Evolutionary conservation across 2,888 invertebrate genomes (phyloP).

Genomic region (Cepaea hortensis): DNA sequence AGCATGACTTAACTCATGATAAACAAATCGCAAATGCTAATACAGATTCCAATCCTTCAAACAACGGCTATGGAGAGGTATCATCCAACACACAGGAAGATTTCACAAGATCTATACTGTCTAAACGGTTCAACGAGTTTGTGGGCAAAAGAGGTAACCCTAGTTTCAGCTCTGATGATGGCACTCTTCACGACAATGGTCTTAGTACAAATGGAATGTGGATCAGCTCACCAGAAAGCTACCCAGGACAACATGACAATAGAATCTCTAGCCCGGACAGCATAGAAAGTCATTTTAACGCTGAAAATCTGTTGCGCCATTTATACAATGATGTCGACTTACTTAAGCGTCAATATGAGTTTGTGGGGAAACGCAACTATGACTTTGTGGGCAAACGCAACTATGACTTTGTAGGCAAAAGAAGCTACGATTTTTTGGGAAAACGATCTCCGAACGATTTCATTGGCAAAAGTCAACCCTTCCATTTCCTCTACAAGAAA

Average conservation of each 20-base stretch:
- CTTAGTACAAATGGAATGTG: not conserved
- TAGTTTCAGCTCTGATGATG: not conserved
- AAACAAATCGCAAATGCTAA: not conserved
- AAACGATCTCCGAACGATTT: slow-evolving; percentile 15
- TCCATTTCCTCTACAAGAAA: slow-evolving; percentile 2
- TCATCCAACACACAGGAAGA: not conserved
- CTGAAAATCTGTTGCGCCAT: not conserved
- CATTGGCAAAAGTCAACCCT: slow-evolving; percentile 6
- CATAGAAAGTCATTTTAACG: not conserved
- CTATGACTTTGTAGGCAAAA: slow-evolving; percentile 29
- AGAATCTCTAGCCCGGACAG: not conserved
- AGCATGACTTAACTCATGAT: not conserved
- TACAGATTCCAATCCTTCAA: not conserved
- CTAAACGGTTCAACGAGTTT: slow-evolving; percentile 37
- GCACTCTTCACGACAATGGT: not conserved
- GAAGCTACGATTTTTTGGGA: slow-evolving; percentile 13
- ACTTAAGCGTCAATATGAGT: slow-evolving; percentile 24
- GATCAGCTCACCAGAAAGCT: not conserved
- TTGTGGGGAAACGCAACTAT: slow-evolving; percentile 24
- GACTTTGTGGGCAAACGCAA: slow-evolving; percentile 31
- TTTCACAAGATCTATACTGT: not conserved
- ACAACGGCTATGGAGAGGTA: not conserved
- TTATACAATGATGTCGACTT: not conserved
- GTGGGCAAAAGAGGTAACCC: slow-evolving; percentile 18
- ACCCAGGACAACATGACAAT: not conserved